phyloP scores from a whole-genome alignment of 2,113 vertebrate species.

The Sphyrna mokarran region DNA sequence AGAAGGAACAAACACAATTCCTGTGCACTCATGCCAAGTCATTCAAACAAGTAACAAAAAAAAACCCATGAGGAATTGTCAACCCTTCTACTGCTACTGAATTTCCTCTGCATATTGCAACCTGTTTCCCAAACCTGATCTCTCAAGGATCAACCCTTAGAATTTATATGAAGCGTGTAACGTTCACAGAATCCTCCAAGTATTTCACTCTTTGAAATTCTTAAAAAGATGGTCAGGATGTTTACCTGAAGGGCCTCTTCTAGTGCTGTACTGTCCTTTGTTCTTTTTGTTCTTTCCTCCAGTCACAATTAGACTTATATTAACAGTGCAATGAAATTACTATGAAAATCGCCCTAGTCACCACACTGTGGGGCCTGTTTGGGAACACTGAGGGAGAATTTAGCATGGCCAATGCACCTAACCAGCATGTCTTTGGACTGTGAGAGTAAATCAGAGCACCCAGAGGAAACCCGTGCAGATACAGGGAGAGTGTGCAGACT shows the following conservation, averaged over 20 bases:
- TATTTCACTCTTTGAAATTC: neutral
- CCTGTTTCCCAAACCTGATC: conserved; percentile 12
- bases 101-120: neutral
- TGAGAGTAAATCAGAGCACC: no score
- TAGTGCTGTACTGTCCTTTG: no score
- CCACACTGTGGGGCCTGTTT: no score
- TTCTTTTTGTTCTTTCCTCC: no score
- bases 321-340: no score
- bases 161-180: neutral
- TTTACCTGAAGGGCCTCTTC: neutral
- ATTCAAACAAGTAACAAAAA: conserved; percentile 20
- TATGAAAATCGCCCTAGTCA: no score
- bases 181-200: neutral
- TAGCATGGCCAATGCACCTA: no score
- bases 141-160: neutral
- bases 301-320: no score
- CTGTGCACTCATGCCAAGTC: conserved; percentile 2
- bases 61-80: neutral
- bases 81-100: neutral
- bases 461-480: no score
- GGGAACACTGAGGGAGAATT: no score
- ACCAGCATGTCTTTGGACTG: no score
- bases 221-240: neutral
- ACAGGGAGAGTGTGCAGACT: no score
- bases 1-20: conserved; percentile 14